Evolutionary conservation across 2,797 vertebrate species (phyloP), one percentile per base, ranked within the genome.

Genomic region (Notolepis coatsorum): DNA sequence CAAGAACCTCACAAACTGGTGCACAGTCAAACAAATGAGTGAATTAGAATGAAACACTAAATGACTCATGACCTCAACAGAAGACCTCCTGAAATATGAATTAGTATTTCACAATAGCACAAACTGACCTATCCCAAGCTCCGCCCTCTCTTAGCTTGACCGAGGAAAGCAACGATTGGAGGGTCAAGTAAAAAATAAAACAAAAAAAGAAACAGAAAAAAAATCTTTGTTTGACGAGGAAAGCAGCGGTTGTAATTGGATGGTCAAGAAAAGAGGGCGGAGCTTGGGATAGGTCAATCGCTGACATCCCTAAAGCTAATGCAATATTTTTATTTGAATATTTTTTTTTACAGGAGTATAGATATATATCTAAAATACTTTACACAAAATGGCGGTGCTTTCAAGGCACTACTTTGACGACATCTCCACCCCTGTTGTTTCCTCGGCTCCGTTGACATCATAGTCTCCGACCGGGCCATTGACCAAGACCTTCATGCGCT

Each of bases 401-500:
- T 39, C 17, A 30, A 2, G 7, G 46, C 2, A 2, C 86, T 90
- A 91, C 90, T 97, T 99, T 52, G 96, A 94, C 12, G 93, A 90
- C 97, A 99, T 96, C 81, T 99, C 97, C 53, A 99, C 93, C 8
- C 92, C 83, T 30, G 95, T 88, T 30, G 85, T 56, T 33, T 95
- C 90, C 0, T 97, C 95, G 0, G 94, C 92, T 0, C 88, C 92
- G 2, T 96, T 97, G 24, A 98, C 86, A 0, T 98, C 95, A 0
- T 97, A 98, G 76, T 99, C 97, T 3, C 94, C 94, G 45, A 89
- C 91, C 1, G 96, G 95, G n/a, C 97, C 97, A 0, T 93, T 96
- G 70, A 96, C 93, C 89, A 98, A 93, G 61, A 98, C 95, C 79
- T 95, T 96, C 71, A 99, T 48, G 1, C 97, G 96, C 18, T 96